Percentiles rank a stretch among this genome's conserved stretches.
phyloP scores from a whole-genome alignment of 2,113 vertebrate species.

The Trichechus manatus region DNA sequence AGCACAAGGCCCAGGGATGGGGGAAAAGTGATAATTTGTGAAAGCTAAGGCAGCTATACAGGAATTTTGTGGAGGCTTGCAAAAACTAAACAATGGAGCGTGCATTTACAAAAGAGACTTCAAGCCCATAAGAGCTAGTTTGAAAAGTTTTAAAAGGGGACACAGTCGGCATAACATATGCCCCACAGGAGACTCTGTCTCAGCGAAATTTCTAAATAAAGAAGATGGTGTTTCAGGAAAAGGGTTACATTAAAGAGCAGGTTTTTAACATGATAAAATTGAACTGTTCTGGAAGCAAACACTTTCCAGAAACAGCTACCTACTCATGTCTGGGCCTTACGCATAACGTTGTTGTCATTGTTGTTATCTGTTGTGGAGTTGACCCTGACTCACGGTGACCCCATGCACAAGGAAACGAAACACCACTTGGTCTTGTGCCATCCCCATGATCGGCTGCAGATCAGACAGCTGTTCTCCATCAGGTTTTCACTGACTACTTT shows the following conservation, averaged over 20 bases:
- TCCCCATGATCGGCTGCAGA: too few relatives aligned
- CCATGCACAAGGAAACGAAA: background rate
- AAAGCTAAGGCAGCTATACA: background rate
- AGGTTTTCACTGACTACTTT: background rate
- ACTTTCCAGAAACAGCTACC: conserved; percentile 15
- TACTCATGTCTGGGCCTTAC: background rate
- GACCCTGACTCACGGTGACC: background rate
- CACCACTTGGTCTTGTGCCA: background rate
- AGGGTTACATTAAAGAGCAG: background rate
- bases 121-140: background rate
- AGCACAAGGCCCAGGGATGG: background rate
- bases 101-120: conserved; percentile 36
- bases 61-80: conserved; percentile 23
- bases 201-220: conserved; percentile 16
- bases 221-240: background rate
- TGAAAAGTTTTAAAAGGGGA: background rate
- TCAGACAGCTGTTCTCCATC: background rate
- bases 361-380: too few relatives aligned
- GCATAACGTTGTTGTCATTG: background rate
- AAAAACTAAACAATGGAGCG: background rate
- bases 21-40: background rate
- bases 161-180: background rate
- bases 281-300: background rate
- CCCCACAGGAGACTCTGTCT: background rate
- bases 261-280: background rate